Evolutionary conservation across 2,888 invertebrate species (phyloP), one percentile per base, ranked within the genome.

Genomic region (Lasioglossum marginatum): DNA sequence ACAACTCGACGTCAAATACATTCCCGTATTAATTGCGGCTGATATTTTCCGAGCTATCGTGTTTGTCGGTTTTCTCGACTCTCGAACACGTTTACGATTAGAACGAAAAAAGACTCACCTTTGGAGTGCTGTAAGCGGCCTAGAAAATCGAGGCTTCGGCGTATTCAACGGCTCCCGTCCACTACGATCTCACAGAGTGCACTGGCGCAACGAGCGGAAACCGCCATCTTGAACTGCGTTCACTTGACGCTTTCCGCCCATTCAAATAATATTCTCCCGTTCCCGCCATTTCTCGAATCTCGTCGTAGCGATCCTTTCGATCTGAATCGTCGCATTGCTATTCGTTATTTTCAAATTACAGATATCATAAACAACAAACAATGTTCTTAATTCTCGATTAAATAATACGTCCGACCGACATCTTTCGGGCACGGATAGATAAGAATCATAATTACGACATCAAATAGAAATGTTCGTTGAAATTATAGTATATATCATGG

Each of bases 161-260:
- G 92, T 93, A 93, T 94, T 94, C 94, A 94, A 94, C 93, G 90
- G 92, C 92, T 94, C 93, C 94, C 93, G 94, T 94, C 91, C 93
- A 94, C 94, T 94, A 94, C 93, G 94, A 93, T 94, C 93, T 94
- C 93, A 93, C 94, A 93, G 94, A 94, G 93, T 94, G 94, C 94
- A 94, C 94, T 94, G 93, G 91, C 93, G 93, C 92, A 92, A 93
- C 93, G 89, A 91, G 74, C 94, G 94, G 94, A 94, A 93, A 88
- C 93, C 91, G 94, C 94, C 94, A 94, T 94, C 85, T 90, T 90
- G 86, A 77, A 87, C 81, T 86, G 86, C 86, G 84, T 86, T 82
- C 85, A 83, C 84, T 87, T 88, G 82, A 79, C 86, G 86, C 85
- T 81, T 88, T 89, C 89, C 86, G 77, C 71, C 70, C 37, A 27